These are phyloP conservation scores for Tenthredo amoena DNA, from an alignment of 2,888 invertebrate species.

Conservation along the genomic window DNA sequence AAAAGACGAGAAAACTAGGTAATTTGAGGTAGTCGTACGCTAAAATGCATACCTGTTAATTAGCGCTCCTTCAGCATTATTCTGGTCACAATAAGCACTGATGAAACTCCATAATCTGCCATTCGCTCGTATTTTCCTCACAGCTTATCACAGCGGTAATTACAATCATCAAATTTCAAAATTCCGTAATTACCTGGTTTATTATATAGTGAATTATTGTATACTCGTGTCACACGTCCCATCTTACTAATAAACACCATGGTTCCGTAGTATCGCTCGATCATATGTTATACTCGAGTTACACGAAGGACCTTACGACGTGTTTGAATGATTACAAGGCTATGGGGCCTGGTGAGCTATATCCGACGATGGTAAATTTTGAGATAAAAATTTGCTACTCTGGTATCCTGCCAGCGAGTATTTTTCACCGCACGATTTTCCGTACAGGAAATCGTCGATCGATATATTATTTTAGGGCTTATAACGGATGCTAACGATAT, in stretches of 20 bases:
- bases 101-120: neutral
- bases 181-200: neutral
- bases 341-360: neutral
- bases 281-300: slow-evolving; percentile 9
- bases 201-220: neutral
- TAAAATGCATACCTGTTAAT: neutral
- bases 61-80: neutral
- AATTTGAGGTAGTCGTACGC: neutral
- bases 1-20: neutral
- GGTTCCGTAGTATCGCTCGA: neutral
- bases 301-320: slow-evolving; percentile 5
- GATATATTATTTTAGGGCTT: neutral
- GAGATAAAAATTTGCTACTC: slow-evolving; percentile 8
- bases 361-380: neutral
- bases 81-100: neutral
- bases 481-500: neutral
- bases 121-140: neutral
- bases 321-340: neutral
- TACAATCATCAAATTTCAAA: neutral
- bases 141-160: neutral
- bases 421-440: neutral
- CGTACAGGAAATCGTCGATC: slow-evolving; percentile 14
- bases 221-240: neutral
- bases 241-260: slow-evolving; percentile 24
- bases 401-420: neutral